Percentiles rank a stretch among this genome's conserved stretches.
phyloP scores from a whole-genome alignment of 1,140 invertebrate genomes.

The Drosophila watanabei region DNA sequence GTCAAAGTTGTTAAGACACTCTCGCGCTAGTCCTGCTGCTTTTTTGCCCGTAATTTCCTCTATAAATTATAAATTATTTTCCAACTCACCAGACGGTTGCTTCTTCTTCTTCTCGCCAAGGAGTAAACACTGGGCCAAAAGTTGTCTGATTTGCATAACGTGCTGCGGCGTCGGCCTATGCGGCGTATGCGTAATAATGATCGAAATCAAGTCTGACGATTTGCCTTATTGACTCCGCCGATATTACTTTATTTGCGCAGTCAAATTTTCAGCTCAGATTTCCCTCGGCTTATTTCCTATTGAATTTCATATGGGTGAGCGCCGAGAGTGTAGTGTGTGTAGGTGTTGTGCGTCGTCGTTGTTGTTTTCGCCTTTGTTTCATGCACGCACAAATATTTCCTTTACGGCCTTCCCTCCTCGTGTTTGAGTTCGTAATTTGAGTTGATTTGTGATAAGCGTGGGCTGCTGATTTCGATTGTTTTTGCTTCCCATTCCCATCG shows the following conservation, averaged over 20 bases:
- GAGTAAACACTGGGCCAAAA: conserved; percentile 8
- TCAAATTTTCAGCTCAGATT: conserved; percentile 32
- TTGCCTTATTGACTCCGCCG: conserved; percentile 60
- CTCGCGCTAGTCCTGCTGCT: conserved; percentile 6
- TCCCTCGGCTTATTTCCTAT: conserved; percentile 17
- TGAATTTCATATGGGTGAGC: conserved; percentile 41
- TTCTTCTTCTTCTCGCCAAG: background rate
- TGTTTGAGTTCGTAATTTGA: conserved; percentile 71
- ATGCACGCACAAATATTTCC: conserved; percentile 66
- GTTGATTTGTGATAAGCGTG: conserved; percentile 71
- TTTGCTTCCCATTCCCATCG: conserved; percentile 19
- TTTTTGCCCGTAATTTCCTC: conserved; percentile 28
- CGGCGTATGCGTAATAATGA: conserved; percentile 77
- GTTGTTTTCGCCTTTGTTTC: conserved; percentile 58
- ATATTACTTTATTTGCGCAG: conserved; percentile 62
- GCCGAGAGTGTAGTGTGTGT: conserved; percentile 31
- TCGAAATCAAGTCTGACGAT: conserved; percentile 55
- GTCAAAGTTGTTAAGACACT: conserved; percentile 36
- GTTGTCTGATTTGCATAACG: conserved; percentile 70
- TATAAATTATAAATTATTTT: conserved; percentile 55
- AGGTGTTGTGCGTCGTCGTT: conserved; percentile 5
- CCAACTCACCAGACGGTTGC: conserved; percentile 18
- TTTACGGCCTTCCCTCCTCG: conserved; percentile 22
- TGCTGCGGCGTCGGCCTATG: background rate
- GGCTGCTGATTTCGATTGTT: conserved; percentile 65